Evolutionary conservation across 2,797 vertebrate genomes (phyloP), one percentile per base, ranked within the genome.

Genomic region (Coregonus ussuriensis): DNA sequence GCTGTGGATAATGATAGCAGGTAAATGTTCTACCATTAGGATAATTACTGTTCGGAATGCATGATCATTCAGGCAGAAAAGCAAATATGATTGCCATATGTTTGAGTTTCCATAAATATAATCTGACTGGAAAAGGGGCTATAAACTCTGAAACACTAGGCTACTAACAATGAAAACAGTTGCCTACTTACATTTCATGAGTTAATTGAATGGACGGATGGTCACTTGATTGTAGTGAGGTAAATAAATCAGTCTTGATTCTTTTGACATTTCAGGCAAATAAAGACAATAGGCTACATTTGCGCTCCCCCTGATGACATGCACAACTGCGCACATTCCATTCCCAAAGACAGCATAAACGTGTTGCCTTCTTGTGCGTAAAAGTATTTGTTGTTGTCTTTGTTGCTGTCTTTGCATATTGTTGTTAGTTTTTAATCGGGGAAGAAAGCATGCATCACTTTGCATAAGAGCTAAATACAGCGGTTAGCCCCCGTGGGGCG

Each of bases 1-100:
- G 59, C n/a, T 62, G 59, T 11, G 59, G n/a, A 62, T 62, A 16
- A 25, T 62, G 21, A 62, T 62, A 62, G 59, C 15, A 62, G 6
- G 59, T 62, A 11, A 62, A n/a, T n/a, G 21, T 37, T 68, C 15
- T 75, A 56, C 25, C 56, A 75, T 75, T 79, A 69, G 65, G 56
- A 29, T 18, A 83, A 7, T 77, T 4, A 62, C 59, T 21, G 41
- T 47, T 47, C 11, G 59, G 5, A 62, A 62, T 25, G 59, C 59
- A 62, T 62, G 7, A 62, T 25, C 59, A 62, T 16, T 62, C n/a
- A 62, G 59, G 59, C 59, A 62, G 7, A 21, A 62, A 62, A 18
- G 2, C n/a, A 25, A 62, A 62, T 21, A 21, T 21, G n/a, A 62
- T 62, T 21, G 59, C n/a, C 59, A 62, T 47, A 47, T 47, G 35